Evolutionary conservation across 2,888 invertebrate species (phyloP).

Genomic region (Ferrisia virgata): DNA sequence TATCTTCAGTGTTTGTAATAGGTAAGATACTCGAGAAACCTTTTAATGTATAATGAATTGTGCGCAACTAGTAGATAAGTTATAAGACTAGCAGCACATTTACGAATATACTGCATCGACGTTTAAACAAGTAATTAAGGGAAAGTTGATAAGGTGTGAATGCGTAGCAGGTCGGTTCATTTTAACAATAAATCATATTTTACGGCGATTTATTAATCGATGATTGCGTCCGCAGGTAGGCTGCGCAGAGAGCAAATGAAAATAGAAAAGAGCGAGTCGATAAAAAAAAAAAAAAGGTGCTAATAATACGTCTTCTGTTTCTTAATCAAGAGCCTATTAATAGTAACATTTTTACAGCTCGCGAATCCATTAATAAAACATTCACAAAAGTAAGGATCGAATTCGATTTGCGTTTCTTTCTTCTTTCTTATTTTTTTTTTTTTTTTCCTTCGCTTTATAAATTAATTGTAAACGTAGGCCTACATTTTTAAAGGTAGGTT

Average conservation of each 20-base stretch:
- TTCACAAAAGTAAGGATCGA: neutral
- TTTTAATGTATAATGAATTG: too few relatives aligned
- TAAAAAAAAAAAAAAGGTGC: conserved; percentile 28
- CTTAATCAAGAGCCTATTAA: neutral
- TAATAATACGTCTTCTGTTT: conserved; percentile 6
- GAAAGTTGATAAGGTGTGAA: neutral
- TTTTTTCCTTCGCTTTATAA: neutral
- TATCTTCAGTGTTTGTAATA: too few relatives aligned
- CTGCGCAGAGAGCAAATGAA: neutral
- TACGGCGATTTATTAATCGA: conserved; percentile 3
- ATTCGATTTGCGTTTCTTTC: neutral
- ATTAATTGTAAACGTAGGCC: neutral
- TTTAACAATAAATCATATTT: conserved; percentile 17
- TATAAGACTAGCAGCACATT: too few relatives aligned
- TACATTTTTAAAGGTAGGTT: neutral
- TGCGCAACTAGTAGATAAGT: too few relatives aligned
- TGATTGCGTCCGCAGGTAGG: conserved; percentile 12
- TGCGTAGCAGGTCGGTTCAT: neutral
- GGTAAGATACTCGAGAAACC: too few relatives aligned
- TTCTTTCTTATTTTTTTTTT: neutral
- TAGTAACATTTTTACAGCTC: neutral
- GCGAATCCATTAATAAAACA: conserved; percentile 19
- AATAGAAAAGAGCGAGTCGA: neutral
- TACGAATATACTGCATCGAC: neutral
- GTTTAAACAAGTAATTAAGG: neutral